Base-by-base conservation (phyloP, 2,113 vertebrate genomes). In the Coptodon rendalli region DNA sequence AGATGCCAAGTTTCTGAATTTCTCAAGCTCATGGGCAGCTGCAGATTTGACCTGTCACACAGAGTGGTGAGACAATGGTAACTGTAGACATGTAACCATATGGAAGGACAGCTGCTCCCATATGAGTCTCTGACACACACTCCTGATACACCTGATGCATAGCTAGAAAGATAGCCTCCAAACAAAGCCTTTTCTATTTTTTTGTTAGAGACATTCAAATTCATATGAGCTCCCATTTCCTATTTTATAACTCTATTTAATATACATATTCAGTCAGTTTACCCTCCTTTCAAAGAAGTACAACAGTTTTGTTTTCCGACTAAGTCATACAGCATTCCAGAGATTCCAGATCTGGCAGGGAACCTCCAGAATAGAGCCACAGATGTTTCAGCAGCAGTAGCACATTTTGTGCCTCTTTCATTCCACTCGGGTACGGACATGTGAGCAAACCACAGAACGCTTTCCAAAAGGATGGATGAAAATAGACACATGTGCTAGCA, bases 21-120 rank as follows among this genome's bases (percentile, higher is more conserved):
- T 91, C 34, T 95, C 89, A 16, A 99, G 93, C 88, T 99, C 98
- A 52, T 94, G 86, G 0, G 98, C 97, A 63, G 97, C 98, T 36
- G 85, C 17, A 4, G 97, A 98, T 45, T 97, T 96, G 36, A 97
- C 97, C 98, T 99, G 92, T 8, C 17, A 79, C 80, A 91, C 52
- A 93, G 48, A 88, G 19, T 0, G 56, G 50, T 16, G 34, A 54
- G 88, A 78, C 71, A 80, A 80, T 8, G 29, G 66, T n/a, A 68
- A 78, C 31, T 84, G 5, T 56, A 54, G 78, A 85, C 14, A 29
- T 40, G 79, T 45, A 80, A 79, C 81, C 78, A 71, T 4, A 66
- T 52, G 27, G 73, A 38, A 56, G 6, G 17, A 31, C 73, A 78
- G 73, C 45, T 78, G 73, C 73, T 78, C 73, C 48, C 27, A 78